A percentile compares a stretch with the other conserved stretches of the same genome.
Conservation (phyloP, 2,888 invertebrate genomes). For the Heliconius ismenius region DNA sequence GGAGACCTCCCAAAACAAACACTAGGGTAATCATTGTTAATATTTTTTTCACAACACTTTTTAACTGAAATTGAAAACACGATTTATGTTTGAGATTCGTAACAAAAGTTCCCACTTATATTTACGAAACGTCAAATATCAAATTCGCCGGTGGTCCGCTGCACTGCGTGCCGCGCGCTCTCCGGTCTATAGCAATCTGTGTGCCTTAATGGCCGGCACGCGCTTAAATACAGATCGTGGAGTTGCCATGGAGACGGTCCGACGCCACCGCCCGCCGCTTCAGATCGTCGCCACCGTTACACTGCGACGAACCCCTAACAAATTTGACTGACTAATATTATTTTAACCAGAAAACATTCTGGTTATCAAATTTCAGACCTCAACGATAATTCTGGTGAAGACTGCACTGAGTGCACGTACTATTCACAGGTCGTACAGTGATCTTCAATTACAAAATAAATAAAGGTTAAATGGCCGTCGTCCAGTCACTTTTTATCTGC, state of each 20-base stretch:
- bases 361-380: slow-evolving; percentile 23
- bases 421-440: slow-evolving; percentile 50
- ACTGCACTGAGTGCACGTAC: slow-evolving; percentile 35
- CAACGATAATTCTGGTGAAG: slow-evolving; percentile 22
- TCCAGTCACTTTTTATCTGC: slow-evolving; percentile 75
- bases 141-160: slow-evolving; percentile 73
- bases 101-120: slow-evolving; percentile 77
- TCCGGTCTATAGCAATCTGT: slow-evolving; percentile 71
- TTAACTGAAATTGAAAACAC: slow-evolving; percentile 66
- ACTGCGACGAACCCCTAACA: slow-evolving; percentile 32
- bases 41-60: slow-evolving; percentile 72
- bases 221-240: slow-evolving; percentile 67
- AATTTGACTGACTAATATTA: slow-evolving; percentile 30
- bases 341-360: slow-evolving; percentile 34
- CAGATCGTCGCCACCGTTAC: slow-evolving; percentile 33
- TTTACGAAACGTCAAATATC: slow-evolving; percentile 80
- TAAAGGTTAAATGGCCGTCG: slow-evolving; percentile 71
- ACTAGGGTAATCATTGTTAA: slow-evolving; percentile 77
- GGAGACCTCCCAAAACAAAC: slow-evolving; percentile 77
- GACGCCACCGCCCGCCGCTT: slow-evolving; percentile 61
- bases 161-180: slow-evolving; percentile 79
- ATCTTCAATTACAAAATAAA: slow-evolving; percentile 64
- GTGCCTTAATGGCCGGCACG: slow-evolving; percentile 53
- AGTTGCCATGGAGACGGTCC: slow-evolving; percentile 73
- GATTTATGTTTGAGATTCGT: slow-evolving; percentile 74